phyloP scores from a whole-genome alignment of 2,888 invertebrate species.

The Zygogramma bicolorata region DNA sequence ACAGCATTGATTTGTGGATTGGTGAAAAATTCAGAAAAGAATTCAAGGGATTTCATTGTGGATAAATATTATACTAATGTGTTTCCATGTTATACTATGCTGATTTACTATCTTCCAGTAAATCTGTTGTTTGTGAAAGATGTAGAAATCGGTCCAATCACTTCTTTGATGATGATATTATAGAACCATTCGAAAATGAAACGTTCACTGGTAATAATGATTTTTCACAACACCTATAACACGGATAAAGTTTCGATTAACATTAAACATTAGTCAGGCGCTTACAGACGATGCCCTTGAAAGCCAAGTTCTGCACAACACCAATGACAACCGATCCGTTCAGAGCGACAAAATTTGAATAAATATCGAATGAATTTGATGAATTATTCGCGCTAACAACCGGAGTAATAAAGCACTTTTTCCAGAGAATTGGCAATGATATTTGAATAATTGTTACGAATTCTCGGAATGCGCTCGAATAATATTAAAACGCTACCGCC shows the following conservation, averaged over 20 bases:
- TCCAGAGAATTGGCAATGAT: slow-evolving; percentile 38
- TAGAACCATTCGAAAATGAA: too few relatives aligned
- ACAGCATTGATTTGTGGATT: too few relatives aligned
- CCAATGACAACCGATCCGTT: slow-evolving; percentile 6
- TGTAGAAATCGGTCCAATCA: too few relatives aligned
- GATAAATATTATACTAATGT: too few relatives aligned
- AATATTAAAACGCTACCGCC: slow-evolving; percentile 44
- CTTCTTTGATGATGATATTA: too few relatives aligned
- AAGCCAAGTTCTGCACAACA: slow-evolving; percentile 14
- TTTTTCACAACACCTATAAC: too few relatives aligned
- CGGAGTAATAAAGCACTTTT: slow-evolving; percentile 19
- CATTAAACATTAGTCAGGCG: neutral
- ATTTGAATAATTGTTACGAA: slow-evolving; percentile 52
- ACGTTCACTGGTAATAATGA: too few relatives aligned
- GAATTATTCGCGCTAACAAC: slow-evolving; percentile 21
- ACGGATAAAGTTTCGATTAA: neutral
- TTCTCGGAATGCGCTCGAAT: slow-evolving; percentile 51
- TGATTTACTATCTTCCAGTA: too few relatives aligned
- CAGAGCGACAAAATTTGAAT: slow-evolving; percentile 19
- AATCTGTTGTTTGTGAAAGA: too few relatives aligned
- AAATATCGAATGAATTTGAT: slow-evolving; percentile 25
- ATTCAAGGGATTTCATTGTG: too few relatives aligned
- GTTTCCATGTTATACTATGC: too few relatives aligned
- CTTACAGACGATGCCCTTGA: slow-evolving; percentile 8
- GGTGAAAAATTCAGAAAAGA: too few relatives aligned